Conservation (phyloP, 1,140 invertebrate species). For the Oryctes rhinoceros region DNA sequence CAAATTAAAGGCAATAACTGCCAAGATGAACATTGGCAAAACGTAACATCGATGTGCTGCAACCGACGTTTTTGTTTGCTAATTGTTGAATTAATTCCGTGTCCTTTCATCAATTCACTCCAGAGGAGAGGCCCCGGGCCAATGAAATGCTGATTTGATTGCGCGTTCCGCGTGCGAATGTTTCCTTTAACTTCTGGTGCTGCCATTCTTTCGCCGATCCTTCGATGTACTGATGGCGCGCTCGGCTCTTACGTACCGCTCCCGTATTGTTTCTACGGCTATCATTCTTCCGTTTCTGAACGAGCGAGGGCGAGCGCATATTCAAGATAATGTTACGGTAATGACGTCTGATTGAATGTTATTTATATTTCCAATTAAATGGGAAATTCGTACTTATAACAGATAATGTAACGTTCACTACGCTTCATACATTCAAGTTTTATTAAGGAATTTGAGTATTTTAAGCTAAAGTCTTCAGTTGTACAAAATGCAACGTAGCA, state of each 20-base stretch:
- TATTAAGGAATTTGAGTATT: no score
- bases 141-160: constrained; percentile 41
- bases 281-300: not conserved
- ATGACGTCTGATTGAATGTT: constrained; percentile 25
- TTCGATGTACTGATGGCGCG: constrained; percentile 7
- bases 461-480: no score
- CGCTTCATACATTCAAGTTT: no score
- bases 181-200: constrained; percentile 22
- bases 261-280: not conserved
- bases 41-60: constrained; percentile 49
- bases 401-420: not conserved
- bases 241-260: not conserved
- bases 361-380: constrained; percentile 28
- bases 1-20: constrained; percentile 61
- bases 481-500: no score
- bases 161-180: constrained; percentile 34
- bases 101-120: constrained; percentile 54
- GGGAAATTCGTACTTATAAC: not conserved
- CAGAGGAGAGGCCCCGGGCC: constrained; percentile 4
- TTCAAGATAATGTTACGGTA: constrained; percentile 33
- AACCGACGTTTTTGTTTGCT: constrained; percentile 58
- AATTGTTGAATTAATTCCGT: constrained; percentile 60
- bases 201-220: constrained; percentile 25
- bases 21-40: constrained; percentile 55
- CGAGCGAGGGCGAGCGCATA: not conserved